These are phyloP conservation scores for Microtus agrestis DNA, from an alignment of 2,797 vertebrate genomes.

Conservation along the genomic window DNA sequence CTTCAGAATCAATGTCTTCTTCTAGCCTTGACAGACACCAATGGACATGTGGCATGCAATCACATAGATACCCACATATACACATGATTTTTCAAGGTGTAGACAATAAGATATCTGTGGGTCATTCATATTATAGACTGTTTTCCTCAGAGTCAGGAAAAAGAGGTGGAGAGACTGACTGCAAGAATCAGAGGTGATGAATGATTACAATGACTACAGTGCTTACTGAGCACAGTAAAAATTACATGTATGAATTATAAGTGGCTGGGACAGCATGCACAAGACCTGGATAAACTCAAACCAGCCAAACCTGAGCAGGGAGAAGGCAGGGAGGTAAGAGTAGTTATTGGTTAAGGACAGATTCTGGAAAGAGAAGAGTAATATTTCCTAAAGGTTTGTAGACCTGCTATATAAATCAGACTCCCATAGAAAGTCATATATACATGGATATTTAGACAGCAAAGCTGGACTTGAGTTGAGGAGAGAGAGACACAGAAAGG, in stretches of 20 bases:
- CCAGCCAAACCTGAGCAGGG: accelerated
- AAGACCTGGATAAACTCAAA: no score
- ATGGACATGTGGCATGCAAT: not conserved
- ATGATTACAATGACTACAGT: not conserved
- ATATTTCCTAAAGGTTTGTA: not conserved
- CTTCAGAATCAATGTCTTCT: not conserved
- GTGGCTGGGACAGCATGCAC: not conserved
- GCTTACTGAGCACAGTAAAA: not conserved
- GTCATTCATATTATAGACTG: not conserved
- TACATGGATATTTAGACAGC: not conserved
- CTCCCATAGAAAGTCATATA: not conserved
- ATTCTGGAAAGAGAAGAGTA: not conserved
- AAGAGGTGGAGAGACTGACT: not conserved
- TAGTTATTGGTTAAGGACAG: not conserved
- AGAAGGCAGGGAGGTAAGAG: not conserved
- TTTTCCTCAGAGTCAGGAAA: not conserved
- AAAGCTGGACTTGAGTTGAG: not conserved
- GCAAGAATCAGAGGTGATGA: not conserved
- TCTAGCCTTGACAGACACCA: not conserved
- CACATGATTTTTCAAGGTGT: not conserved
- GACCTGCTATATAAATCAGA: not conserved
- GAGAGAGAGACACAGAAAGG: not conserved
- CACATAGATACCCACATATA: not conserved
- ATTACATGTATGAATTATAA: not conserved
- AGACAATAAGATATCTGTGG: not conserved